Base-by-base conservation (phyloP, 2,888 invertebrate genomes). In the Drosophila incognita region DNA sequence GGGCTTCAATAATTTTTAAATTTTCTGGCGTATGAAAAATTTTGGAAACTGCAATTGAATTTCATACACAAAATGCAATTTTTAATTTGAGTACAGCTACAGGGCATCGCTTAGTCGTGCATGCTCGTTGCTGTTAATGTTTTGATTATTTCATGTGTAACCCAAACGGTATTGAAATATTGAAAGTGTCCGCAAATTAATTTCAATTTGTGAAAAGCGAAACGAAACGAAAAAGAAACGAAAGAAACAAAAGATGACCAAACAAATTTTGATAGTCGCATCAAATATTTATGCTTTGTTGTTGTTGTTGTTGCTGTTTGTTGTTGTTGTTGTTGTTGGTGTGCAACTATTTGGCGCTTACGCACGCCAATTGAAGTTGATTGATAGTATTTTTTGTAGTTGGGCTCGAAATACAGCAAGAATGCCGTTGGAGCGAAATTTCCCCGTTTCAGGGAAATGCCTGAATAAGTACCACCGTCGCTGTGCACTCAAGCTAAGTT, bases 151-250 rank as follows among this genome's bases (percentile, higher is more conserved):
- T 33, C 27, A 46, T 62, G 51, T 62, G 62, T 59, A 42, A 61
- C 18, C 49, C 21, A 40, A 51, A 56, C 68, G 81, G 71, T 76
- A 76, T 81, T 78, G 74, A 83, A 82, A 87, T 75, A 78, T 83
- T 75, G 83, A 88, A 90, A 91, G 80, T 90, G 89, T 91, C 83
- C 91, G 90, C 85, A 90, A 90, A 87, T 87, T 90, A 88, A 87
- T 87, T 87, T 87, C 90, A 89, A 83, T 90, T 90, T 86, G 81
- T 81, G 61, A 66, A 54, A 38, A 42, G 52, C 58, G 6, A 15
- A 24, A 24, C 7, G 35, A 36, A 35, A 35, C 6, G 2, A 38
- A 49, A 51, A 58, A 52, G 24, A 24, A 27, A 3, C 2, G 2
- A 35, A 40, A 52, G 52, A 29, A 58, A 70, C 40, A 49, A 65